Conservation (phyloP, 2,888 invertebrate species). For the Drosophila silvestris region DNA sequence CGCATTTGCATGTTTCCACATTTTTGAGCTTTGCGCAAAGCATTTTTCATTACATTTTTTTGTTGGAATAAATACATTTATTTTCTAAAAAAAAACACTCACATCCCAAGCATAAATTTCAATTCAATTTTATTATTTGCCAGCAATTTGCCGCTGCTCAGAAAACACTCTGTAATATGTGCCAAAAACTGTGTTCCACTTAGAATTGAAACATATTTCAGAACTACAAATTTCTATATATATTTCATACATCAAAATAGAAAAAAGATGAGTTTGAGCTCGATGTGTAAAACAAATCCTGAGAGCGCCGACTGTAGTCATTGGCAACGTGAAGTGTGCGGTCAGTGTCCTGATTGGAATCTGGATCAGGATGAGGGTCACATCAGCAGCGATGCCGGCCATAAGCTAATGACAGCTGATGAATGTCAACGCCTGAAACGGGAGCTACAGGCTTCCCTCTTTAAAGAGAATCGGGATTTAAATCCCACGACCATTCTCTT, state of each 20-base stretch:
- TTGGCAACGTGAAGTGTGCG: conserved; percentile 31
- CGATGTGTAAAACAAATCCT: conserved; percentile 16
- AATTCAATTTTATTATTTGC: conserved; percentile 4
- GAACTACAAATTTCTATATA: neutral
- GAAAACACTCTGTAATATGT: neutral
- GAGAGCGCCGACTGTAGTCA: conserved; percentile 6
- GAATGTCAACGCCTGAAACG: conserved; percentile 51
- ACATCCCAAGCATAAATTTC: neutral
- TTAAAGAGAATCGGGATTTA: neutral
- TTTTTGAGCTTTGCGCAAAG: conserved; percentile 24
- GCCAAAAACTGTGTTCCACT: neutral
- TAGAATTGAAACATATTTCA: conserved; percentile 8
- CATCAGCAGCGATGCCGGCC: neutral
- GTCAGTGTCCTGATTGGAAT: conserved; percentile 26
- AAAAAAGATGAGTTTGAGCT: conserved; percentile 8
- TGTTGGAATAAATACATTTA: neutral
- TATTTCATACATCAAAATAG: neutral
- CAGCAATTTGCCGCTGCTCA: neutral
- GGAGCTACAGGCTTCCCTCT: conserved; percentile 23
- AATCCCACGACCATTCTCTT: conserved; percentile 22
- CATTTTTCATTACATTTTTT: conserved; percentile 22
- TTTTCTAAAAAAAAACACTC: neutral
- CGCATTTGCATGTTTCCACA: conserved; percentile 29
- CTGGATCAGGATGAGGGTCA: neutral
- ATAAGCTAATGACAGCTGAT: conserved; percentile 48